These are phyloP conservation scores for Phenganax stokvisi DNA, from an alignment of 92 coral and sea anemone genomes.

Conservation along the genomic window DNA sequence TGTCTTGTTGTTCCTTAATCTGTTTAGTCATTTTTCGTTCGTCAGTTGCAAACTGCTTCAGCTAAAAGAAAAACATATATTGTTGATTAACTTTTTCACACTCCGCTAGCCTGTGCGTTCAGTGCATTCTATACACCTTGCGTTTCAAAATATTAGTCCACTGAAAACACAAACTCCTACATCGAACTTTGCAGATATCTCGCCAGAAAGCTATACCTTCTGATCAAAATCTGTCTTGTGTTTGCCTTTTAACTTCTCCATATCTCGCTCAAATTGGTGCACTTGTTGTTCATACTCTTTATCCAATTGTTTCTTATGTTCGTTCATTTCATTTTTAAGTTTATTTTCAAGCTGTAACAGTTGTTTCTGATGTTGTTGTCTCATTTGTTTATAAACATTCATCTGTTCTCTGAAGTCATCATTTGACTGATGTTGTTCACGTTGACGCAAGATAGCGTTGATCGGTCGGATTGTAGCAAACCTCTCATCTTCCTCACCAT, in stretches of 20 bases:
- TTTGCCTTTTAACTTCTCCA: constrained; percentile 75
- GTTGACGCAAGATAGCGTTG: constrained; percentile 87
- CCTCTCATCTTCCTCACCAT: constrained; percentile 76
- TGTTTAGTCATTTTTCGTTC: constrained; percentile 72
- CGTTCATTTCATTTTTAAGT: constrained; percentile 88
- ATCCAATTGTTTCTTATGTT: constrained; percentile 80
- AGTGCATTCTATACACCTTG: too few relatives aligned
- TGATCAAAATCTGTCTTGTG: constrained; percentile 96
- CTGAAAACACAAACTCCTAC: not conserved
- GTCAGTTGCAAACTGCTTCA: constrained; percentile 74
- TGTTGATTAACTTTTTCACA: not conserved
- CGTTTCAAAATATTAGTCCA: too few relatives aligned
- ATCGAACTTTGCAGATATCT: not conserved
- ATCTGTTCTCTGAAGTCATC: constrained; percentile 91
- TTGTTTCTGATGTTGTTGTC: constrained; percentile 88
- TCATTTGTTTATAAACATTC: constrained; percentile 87
- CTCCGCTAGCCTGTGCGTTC: too few relatives aligned
- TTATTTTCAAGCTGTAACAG: constrained; percentile 71
- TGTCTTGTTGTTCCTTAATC: constrained; percentile 81
- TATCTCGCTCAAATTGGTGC: constrained; percentile 90
- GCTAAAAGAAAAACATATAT: constrained; percentile 9
- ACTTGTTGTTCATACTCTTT: constrained; percentile 94
- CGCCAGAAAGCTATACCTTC: constrained; percentile 38
- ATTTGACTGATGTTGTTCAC: constrained; percentile 72
- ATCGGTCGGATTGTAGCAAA: constrained; percentile 97